Evolutionary conservation across 2,888 invertebrate species (phyloP), one percentile per base, ranked within the genome.

Genomic region (Limulus polyphemus): DNA sequence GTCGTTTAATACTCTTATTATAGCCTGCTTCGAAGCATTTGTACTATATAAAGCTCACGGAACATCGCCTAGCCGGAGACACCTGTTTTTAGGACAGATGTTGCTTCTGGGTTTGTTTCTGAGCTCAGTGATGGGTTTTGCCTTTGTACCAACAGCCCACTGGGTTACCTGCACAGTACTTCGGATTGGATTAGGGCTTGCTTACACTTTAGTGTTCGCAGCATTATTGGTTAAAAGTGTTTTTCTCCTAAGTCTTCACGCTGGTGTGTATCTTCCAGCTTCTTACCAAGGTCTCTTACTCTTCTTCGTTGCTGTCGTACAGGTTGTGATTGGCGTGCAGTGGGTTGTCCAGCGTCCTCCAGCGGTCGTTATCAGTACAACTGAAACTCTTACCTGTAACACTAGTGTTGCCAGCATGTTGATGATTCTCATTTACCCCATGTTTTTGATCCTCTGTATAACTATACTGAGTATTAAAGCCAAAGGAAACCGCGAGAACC

Each of bases 211-310:
- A 62, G 88, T 92, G 64, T 94, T 93, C 77, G 88, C 91, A 52
- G 88, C 93, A 0, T 81, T 95, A 58, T 82, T 95, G 71, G 94
- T 94, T 68, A 94, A 95, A 79, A 89, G 92, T 77, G 90, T 94
- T 70, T 93, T 94, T 76, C 82, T 94, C 65, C 84, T 94, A 70
- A 91, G 92, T 74, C 83, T 93, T 65, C 91, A 93, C 77, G 86
- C 88, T 60, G 91, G 89, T 65, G 90, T 92, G 58, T 93, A 94
- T 75, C 81, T 94, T 61, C 92, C 92, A 60, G 91, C 93, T 10
- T 87, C 90, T 13, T 94, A 94, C 77, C 94, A 94, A 79, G 81
- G 82, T 67, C 82, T 94, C 47, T 81, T 95, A 70, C 81, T 94
- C 69, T 83, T 91, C 72, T 94, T 94, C 75, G 90, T 92, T 47